Evolutionary conservation across 2,797 vertebrate genomes (phyloP).

Genomic region (Vultur gryphus): DNA sequence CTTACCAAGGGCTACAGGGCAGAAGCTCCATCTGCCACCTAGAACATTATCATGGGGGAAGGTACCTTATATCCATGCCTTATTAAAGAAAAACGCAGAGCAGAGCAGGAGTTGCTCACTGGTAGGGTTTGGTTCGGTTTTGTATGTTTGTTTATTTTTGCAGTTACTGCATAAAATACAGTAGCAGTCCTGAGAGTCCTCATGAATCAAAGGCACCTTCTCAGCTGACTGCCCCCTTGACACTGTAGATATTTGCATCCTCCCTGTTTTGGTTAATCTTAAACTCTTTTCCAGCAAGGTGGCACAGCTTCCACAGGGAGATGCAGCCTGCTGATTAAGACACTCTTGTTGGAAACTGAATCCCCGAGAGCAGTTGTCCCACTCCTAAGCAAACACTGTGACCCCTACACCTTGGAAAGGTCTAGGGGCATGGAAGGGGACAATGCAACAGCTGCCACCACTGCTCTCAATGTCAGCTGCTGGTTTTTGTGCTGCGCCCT

Average conservation of each 20-base stretch:
- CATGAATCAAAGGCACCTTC: neutral
- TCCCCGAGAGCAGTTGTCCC: rapidly evolving
- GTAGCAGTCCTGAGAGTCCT: neutral
- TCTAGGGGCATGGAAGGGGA: neutral
- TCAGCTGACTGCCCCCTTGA: neutral
- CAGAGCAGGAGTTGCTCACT: neutral
- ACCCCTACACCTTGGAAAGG: neutral
- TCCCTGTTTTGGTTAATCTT: neutral
- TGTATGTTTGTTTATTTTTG: neutral
- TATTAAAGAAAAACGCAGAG: neutral
- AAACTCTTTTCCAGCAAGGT: neutral
- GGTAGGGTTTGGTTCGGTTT: neutral
- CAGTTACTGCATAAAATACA: neutral
- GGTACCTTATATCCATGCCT: neutral
- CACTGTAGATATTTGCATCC: neutral
- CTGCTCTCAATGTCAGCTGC: neutral
- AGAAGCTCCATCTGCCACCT: neutral
- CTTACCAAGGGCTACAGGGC: neutral
- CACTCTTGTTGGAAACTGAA: neutral
- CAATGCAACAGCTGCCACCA: neutral
- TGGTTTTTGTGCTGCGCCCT: neutral
- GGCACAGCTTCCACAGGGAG: neutral
- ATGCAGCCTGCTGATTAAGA: neutral
- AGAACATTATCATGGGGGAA: neutral
- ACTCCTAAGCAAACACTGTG: neutral